Base-by-base conservation (phyloP, 2,888 invertebrate species). In the Apantesis nais region DNA sequence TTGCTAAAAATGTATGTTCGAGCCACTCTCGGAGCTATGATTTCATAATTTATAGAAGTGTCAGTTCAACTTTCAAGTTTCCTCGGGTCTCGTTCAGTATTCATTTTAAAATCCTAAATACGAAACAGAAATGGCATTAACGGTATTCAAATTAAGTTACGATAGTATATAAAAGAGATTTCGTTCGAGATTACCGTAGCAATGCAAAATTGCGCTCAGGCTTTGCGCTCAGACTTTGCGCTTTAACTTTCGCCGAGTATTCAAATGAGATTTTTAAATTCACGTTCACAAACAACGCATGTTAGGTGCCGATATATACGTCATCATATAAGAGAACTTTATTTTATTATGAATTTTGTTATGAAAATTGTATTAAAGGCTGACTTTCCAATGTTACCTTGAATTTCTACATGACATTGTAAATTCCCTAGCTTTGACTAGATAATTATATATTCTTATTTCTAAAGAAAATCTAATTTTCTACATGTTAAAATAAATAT, bases 191-290 rank as follows among this genome's bases (percentile, higher is more conserved):
- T 76, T 71, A 68, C 65, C 76, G 72, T 66, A 68, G 75, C 70
- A 71, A 74, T 83, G 77, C 77, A 72, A 75, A 68, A 72, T 74
- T 74, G 69, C 70, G 70, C 72, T 68, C 70, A 68, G 70, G 66
- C 71, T 78, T 71, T 77, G 74, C 69, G 63, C 68, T 76, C 62
- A 67, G 80, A 82, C 75, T 84, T 83, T n/a, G n/a, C n/a, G n/a
- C n/a, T n/a, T n/a, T n/a, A n/a, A n/a, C n/a, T n/a, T 72, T 68
- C 76, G 70, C 71, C 66, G 62, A 76, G 72, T 71, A 78, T 78
- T 77, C 78, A 83, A 83, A 83, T 80, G 73, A 75, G 78, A 78
- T 80, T 78, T 83, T 83, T 80, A 76, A 83, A 77, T 73, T 72
- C 74, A 76, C 76, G 76, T 73, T 77, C 72, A 74, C 77, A 68